Evolutionary conservation across 2,113 vertebrate genomes (phyloP).

Genomic region (Lontra canadensis): DNA sequence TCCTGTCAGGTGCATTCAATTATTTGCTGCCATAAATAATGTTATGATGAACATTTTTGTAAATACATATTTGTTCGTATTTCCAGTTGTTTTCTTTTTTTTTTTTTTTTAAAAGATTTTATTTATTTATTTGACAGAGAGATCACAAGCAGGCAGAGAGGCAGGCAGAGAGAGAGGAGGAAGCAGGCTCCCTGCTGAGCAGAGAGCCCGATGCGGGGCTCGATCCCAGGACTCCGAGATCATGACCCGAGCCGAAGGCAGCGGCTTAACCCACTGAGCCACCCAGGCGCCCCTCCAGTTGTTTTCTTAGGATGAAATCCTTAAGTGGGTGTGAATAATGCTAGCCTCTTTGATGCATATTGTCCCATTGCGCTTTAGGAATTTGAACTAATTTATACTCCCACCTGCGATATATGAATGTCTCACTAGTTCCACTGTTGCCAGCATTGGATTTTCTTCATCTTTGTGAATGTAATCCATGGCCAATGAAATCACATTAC

Average conservation of each 20-base stretch:
- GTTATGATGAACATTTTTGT: constrained; percentile 43
- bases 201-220: too few relatives aligned
- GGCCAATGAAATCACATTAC: neutral
- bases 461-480: constrained; percentile 2
- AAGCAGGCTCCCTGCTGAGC: too few relatives aligned
- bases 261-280: too few relatives aligned
- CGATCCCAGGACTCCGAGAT: too few relatives aligned
- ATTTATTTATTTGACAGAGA: too few relatives aligned
- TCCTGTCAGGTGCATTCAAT: constrained; percentile 24
- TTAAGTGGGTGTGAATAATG: constrained; percentile 53
- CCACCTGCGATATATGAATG: neutral
- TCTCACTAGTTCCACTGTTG: neutral
- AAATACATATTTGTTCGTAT: constrained; percentile 66
- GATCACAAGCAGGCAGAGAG: too few relatives aligned
- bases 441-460: neutral
- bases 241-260: too few relatives aligned
- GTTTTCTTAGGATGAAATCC: constrained; percentile 52
- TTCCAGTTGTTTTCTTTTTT: constrained; percentile 58
- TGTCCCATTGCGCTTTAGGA: constrained; percentile 44
- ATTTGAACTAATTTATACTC: constrained; percentile 5
- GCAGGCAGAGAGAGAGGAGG: too few relatives aligned
- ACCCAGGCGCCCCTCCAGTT: too few relatives aligned
- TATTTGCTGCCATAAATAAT: constrained; percentile 42
- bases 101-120: too few relatives aligned
- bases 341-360: constrained; percentile 9